Conservation (phyloP, 2,113 vertebrate species). For the Isichthys henryi region DNA sequence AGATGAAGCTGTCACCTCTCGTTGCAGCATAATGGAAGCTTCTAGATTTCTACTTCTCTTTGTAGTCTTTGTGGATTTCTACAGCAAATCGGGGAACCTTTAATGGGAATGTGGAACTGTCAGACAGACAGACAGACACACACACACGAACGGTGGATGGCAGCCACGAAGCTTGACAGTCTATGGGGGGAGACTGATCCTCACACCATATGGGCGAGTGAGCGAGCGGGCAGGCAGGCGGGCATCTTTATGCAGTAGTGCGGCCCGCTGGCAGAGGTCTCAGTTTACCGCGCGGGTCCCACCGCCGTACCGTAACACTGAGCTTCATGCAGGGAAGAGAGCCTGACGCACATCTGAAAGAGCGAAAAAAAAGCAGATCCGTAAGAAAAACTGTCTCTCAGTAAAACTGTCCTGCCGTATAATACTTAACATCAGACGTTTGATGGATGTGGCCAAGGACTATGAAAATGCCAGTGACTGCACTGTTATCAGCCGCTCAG, state of each 20-base stretch:
- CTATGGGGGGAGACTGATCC: constrained; percentile 44
- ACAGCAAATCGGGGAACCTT: not conserved
- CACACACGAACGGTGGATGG: not conserved
- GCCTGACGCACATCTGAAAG: not conserved
- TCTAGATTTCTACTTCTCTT: not conserved
- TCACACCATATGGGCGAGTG: constrained; percentile 11
- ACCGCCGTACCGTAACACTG: not conserved
- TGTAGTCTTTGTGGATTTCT: not conserved
- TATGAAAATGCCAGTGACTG: not conserved
- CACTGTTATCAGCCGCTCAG: not conserved
- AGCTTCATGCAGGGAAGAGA: not conserved
- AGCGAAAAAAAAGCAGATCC: not conserved
- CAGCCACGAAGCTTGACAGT: constrained; percentile 16
- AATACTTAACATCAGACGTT: not conserved
- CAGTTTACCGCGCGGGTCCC: not conserved
- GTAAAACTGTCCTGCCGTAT: not conserved
- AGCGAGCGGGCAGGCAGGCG: not conserved
- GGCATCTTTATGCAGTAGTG: not conserved
- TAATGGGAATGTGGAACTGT: constrained; percentile 5
- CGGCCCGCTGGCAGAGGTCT: not conserved
- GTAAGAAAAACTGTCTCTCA: not conserved
- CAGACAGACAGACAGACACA: constrained; percentile 14
- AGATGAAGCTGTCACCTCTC: not conserved
- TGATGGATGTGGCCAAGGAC: not conserved
- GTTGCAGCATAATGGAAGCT: not conserved